phyloP scores from a whole-genome alignment of 2,888 invertebrate species.

The Antheraea yamamai region DNA sequence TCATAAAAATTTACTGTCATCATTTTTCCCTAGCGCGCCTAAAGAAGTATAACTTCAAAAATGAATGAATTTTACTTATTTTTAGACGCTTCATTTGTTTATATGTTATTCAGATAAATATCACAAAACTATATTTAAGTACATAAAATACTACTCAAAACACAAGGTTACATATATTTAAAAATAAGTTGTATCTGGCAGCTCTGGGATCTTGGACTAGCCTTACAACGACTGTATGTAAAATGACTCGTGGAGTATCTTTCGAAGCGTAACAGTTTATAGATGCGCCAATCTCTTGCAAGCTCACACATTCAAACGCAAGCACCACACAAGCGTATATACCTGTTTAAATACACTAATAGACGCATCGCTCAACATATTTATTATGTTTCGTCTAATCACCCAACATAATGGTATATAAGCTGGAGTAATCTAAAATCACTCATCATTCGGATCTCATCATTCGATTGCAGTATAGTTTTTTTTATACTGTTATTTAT shows the following conservation, averaged over 20 bases:
- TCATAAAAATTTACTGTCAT: no score
- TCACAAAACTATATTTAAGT: no score
- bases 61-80: no score
- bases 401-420: conserved; percentile 16
- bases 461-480: not conserved
- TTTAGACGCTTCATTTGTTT: no score
- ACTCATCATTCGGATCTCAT: conserved; percentile 16
- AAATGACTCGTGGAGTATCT: not conserved
- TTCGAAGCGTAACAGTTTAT: not conserved
- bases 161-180: no score
- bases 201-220: no score
- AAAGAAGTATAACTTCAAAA: no score
- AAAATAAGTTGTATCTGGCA: no score
- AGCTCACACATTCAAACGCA: not conserved
- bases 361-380: conserved; percentile 1
- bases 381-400: conserved; percentile 11
- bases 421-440: conserved; percentile 13
- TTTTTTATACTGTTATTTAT: not conserved
- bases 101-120: no score
- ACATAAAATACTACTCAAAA: no score
- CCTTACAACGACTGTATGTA: not conserved
- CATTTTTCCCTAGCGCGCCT: no score
- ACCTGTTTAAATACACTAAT: not conserved
- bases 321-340: not conserved
- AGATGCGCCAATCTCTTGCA: conserved; percentile 6